These are phyloP conservation scores for Thereva nobilitata DNA, from an alignment of 2,888 invertebrate genomes.

Conservation along the genomic window DNA sequence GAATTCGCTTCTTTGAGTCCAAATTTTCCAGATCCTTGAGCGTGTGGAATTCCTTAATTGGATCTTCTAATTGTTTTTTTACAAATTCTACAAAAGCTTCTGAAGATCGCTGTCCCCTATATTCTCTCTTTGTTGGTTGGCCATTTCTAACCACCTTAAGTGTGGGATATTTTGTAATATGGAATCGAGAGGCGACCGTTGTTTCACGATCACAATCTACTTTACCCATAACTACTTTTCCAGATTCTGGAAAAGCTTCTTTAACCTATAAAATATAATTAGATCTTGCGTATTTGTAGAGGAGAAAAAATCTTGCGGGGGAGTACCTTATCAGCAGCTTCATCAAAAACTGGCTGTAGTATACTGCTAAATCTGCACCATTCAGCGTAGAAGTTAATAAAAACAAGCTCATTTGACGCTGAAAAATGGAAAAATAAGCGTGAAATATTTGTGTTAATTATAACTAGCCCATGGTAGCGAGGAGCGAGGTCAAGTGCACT, in stretches of 20 bases:
- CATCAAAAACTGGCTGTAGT: slow-evolving; percentile 94
- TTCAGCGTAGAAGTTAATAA: slow-evolving; percentile 99
- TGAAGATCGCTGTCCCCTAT: slow-evolving; percentile 85
- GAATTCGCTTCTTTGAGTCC: slow-evolving; percentile 80
- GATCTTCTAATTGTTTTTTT: slow-evolving; percentile 84
- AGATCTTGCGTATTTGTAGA: neutral
- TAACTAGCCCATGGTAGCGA: neutral
- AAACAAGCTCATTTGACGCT: slow-evolving; percentile 95
- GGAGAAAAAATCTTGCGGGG: slow-evolving; percentile 4
- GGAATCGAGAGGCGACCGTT: slow-evolving; percentile 85
- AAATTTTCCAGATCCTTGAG: slow-evolving; percentile 74
- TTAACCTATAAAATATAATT: slow-evolving; percentile 51
- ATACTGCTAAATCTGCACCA: slow-evolving; percentile 99
- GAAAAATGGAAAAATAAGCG: slow-evolving; percentile 57
- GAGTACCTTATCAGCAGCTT: slow-evolving; percentile 83
- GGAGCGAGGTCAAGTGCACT: too few species aligned
- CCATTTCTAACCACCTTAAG: slow-evolving; percentile 93
- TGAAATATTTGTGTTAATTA: neutral
- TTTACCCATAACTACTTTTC: slow-evolving; percentile 91
- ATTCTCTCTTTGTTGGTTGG: slow-evolving; percentile 86
- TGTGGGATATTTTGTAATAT: slow-evolving; percentile 98
- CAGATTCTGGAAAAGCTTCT: slow-evolving; percentile 76
- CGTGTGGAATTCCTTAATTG: slow-evolving; percentile 76
- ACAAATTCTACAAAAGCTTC: slow-evolving; percentile 91
- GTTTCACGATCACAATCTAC: slow-evolving; percentile 96